phyloP scores from a whole-genome alignment of 2,888 invertebrate species.

The Ypsolopha scabrella region DNA sequence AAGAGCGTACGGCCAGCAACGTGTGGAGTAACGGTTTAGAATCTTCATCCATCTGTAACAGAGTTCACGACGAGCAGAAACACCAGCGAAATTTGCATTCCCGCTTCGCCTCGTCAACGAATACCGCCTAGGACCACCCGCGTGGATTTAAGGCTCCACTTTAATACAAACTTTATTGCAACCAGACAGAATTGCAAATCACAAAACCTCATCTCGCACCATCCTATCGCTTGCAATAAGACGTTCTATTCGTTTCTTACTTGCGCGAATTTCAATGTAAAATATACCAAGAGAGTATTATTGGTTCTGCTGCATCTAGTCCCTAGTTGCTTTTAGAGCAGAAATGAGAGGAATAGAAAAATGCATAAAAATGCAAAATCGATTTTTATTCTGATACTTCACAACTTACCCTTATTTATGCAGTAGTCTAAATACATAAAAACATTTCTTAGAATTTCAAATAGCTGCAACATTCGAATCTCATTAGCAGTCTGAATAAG shows the following conservation, averaged over 20 bases:
- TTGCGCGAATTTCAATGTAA: slow-evolving; percentile 40
- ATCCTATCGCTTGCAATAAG: slow-evolving; percentile 44
- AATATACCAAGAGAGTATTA: slow-evolving; percentile 27
- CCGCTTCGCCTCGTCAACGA: slow-evolving; percentile 49
- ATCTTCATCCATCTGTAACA: slow-evolving; percentile 30
- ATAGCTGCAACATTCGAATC: slow-evolving; percentile 57
- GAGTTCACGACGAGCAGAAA: slow-evolving; percentile 40
- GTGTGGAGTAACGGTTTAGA: slow-evolving; percentile 20
- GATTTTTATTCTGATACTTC: background rate
- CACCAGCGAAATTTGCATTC: slow-evolving; percentile 64
- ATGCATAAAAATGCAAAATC: background rate
- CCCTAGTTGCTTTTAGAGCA: background rate
- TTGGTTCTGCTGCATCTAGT: slow-evolving; percentile 15
- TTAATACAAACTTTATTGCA: slow-evolving; percentile 56
- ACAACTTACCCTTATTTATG: background rate
- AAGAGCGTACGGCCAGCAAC: no score
- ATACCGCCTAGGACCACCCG: slow-evolving; percentile 64
- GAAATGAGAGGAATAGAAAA: background rate
- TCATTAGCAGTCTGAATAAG: slow-evolving; percentile 64
- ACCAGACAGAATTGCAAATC: slow-evolving; percentile 40
- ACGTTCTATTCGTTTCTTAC: slow-evolving; percentile 37
- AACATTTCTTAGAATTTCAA: slow-evolving; percentile 15
- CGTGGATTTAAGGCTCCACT: slow-evolving; percentile 37
- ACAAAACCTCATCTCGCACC: slow-evolving; percentile 19
- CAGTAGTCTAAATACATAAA: background rate